Conservation (phyloP, 1,140 invertebrate genomes). For the Dreissena polymorpha region DNA sequence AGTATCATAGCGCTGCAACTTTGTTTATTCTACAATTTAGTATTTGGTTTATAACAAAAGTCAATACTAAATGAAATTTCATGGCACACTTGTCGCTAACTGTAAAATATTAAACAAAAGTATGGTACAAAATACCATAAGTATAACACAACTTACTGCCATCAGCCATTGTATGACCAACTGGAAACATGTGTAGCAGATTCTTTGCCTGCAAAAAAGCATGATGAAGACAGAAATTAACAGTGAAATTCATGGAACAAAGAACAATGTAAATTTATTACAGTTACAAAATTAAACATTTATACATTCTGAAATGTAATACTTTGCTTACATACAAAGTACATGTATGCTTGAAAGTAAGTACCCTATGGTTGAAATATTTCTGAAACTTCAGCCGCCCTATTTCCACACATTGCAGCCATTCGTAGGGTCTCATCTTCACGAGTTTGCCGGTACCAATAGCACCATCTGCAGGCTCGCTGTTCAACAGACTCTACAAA, state of each 20-base stretch:
- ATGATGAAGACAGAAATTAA: too few species aligned
- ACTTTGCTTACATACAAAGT: too few species aligned
- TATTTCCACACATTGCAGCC: conserved; percentile 75
- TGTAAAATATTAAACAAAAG: not conserved
- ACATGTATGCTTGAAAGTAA: too few species aligned
- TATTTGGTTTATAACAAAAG: too few species aligned
- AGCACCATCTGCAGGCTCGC: conserved; percentile 70
- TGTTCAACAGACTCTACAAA: conserved; percentile 67
- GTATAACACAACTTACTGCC: conserved; percentile 72
- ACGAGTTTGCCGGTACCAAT: conserved; percentile 71
- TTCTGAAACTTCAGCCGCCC: conserved; percentile 80
- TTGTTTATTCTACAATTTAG: too few species aligned
- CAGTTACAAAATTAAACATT: too few species aligned
- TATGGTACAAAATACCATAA: not conserved
- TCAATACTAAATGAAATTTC: too few species aligned
- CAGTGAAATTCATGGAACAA: too few species aligned
- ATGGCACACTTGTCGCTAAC: too few species aligned
- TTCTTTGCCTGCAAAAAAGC: conserved; percentile 74
- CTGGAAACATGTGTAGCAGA: conserved; percentile 78
- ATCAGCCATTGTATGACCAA: conserved; percentile 75
- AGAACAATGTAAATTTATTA: too few species aligned
- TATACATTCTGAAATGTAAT: too few species aligned
- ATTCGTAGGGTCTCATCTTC: conserved; percentile 62
- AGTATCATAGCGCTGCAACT: too few species aligned
- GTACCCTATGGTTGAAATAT: conserved; percentile 80